These are phyloP conservation scores for Thunnus thynnus DNA, from an alignment of 2,113 vertebrate species.

Conservation along the genomic window DNA sequence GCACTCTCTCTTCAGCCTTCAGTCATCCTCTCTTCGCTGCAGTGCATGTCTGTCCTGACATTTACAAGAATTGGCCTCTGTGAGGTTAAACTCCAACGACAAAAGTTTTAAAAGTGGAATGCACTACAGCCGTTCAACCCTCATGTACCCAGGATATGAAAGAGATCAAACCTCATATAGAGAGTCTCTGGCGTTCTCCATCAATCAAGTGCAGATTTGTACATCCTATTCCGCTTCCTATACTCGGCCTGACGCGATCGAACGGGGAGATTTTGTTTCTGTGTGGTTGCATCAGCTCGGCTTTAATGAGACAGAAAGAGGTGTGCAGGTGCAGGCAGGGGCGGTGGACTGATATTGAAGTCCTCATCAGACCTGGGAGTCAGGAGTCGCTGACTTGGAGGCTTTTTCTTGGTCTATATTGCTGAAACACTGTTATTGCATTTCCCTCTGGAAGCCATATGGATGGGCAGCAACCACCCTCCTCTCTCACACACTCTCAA, in stretches of 20 bases:
- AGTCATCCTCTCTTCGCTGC: constrained; percentile 42
- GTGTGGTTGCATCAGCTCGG: constrained; percentile 63
- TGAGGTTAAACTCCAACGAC: constrained; percentile 37
- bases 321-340: constrained; percentile 34
- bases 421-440: constrained; percentile 76
- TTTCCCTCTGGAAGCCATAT: constrained; percentile 69
- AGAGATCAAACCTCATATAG: constrained; percentile 5
- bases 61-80: constrained; percentile 46
- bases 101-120: constrained; percentile 39
- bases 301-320: constrained; percentile 60
- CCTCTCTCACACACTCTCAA: neutral
- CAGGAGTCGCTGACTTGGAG: constrained; percentile 70
- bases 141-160: neutral
- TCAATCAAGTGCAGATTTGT: constrained; percentile 25
- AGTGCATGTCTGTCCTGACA: constrained; percentile 47
- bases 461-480: constrained; percentile 23
- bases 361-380: constrained; percentile 61
- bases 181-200: neutral
- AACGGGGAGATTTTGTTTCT: constrained; percentile 56
- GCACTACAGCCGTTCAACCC: neutral
- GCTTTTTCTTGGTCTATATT: constrained; percentile 63
- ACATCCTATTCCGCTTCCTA: neutral
- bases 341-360: constrained; percentile 56
- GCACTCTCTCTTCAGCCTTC: constrained; percentile 5
- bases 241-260: constrained; percentile 14